Conservation (phyloP, 1,140 invertebrate species). For the Zelostemma sp. region DNA sequence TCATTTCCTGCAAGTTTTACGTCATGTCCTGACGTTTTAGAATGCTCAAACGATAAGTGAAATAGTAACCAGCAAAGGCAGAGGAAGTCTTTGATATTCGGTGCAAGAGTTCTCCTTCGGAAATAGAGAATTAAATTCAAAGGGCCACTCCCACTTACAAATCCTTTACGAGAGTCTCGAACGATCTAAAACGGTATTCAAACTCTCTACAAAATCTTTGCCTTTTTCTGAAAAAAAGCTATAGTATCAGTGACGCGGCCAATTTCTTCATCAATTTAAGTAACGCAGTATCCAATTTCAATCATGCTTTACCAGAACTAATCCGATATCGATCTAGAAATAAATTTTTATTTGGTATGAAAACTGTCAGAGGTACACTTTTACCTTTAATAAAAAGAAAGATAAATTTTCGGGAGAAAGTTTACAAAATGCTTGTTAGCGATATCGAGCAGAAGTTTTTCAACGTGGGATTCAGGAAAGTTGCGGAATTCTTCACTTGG, state of each 20-base stretch:
- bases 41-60: conserved; percentile 1
- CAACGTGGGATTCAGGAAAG: too few relatives aligned
- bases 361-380: too few relatives aligned
- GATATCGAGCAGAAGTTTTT: too few relatives aligned
- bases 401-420: not conserved
- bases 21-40: not conserved
- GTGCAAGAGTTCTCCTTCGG: conserved; percentile 8
- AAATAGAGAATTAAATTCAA: conserved; percentile 7
- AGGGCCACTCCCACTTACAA: not conserved
- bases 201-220: not conserved
- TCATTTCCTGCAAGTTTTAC: not conserved
- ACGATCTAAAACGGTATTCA: conserved; percentile 5
- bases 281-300: too few relatives aligned
- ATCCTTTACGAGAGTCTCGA: not conserved
- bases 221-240: too few relatives aligned
- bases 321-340: too few relatives aligned
- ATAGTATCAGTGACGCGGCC: too few relatives aligned
- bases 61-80: conserved; percentile 6
- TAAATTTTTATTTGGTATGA: too few relatives aligned
- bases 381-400: not conserved
- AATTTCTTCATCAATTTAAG: too few relatives aligned
- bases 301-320: too few relatives aligned
- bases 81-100: conserved; percentile 9
- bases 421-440: too few relatives aligned
- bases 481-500: too few relatives aligned